phyloP scores from a whole-genome alignment of 2,797 vertebrate genomes.

The Poeciliopsis gracilis region DNA sequence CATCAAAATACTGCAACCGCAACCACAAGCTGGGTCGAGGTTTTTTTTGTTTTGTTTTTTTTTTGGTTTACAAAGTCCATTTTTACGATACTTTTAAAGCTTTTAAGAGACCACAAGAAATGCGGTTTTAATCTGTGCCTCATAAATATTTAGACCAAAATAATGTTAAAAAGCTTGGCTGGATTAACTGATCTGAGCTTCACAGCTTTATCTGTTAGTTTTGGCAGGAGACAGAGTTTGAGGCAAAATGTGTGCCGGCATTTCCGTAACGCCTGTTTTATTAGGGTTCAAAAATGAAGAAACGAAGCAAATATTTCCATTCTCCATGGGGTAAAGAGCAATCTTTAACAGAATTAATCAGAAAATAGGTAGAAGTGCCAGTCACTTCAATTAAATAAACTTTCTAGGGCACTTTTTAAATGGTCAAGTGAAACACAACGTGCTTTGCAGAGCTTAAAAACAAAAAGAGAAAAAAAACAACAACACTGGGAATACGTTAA shows the following conservation, averaged over 20 bases:
- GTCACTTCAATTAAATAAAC: background rate
- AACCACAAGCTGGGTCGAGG: background rate
- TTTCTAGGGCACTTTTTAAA: background rate
- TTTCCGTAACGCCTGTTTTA: background rate
- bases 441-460: background rate
- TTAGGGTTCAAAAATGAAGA: background rate
- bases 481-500: background rate
- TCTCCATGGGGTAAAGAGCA: background rate
- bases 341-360: background rate
- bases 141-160: background rate
- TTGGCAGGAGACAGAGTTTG: background rate
- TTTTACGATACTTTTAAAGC: background rate
- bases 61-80: background rate
- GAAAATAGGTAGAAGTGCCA: background rate
- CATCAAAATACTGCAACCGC: background rate
- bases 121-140: background rate
- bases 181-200: background rate
- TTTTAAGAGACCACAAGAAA: conserved; percentile 5
- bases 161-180: background rate
- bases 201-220: background rate
- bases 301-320: background rate
- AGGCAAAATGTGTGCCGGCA: background rate
- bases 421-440: background rate
- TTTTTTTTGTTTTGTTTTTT: background rate
- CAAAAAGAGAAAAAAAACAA: background rate